Percentiles rank a stretch among this genome's conserved stretches.
Conservation (phyloP, 2,888 invertebrate genomes). For the Tetramorium bicarinatum region DNA sequence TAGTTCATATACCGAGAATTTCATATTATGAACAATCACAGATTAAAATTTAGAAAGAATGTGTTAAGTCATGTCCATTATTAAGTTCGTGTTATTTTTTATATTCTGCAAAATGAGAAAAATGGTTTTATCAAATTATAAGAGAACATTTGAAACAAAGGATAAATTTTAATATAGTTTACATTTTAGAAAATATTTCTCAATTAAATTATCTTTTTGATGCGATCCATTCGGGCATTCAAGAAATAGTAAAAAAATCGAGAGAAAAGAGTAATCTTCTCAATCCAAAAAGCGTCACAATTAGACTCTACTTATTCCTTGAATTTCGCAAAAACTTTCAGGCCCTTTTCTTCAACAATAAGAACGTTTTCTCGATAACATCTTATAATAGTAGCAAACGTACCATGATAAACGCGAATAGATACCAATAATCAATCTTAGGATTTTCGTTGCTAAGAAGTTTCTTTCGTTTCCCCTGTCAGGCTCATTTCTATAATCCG, state of each 20-base stretch:
- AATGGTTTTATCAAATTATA: background rate
- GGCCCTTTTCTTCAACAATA: background rate
- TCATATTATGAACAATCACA: conserved; percentile 37
- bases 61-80: background rate
- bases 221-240: background rate
- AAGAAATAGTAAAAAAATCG: background rate
- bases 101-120: background rate
- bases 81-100: background rate
- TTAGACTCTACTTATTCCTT: background rate
- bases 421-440: conserved; percentile 32
- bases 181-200: conserved; percentile 2
- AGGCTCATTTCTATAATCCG: conserved; percentile 31
- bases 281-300: background rate
- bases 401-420: conserved; percentile 22
- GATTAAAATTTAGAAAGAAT: conserved; percentile 23
- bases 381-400: background rate
- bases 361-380: background rate
- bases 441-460: conserved; percentile 19
- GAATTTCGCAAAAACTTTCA: background rate
- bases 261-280: background rate
- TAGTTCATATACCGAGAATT: conserved; percentile 36
- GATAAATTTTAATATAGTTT: background rate
- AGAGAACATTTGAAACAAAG: background rate
- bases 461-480: background rate
- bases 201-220: background rate